These are phyloP conservation scores for Allygus modestus DNA, from an alignment of 2,888 invertebrate species.

Conservation along the genomic window DNA sequence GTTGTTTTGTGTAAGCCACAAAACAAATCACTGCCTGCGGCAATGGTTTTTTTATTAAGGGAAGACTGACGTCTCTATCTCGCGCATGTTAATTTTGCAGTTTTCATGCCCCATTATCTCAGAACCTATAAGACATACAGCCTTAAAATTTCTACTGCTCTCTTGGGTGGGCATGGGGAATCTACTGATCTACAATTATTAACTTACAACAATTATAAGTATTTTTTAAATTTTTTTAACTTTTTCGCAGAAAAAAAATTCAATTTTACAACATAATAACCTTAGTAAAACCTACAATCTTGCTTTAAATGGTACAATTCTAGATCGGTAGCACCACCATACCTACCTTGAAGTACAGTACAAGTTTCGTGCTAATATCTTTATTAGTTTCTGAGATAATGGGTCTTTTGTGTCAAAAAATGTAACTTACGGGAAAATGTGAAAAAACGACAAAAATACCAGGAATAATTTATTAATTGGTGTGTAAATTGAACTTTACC, in stretches of 20 bases:
- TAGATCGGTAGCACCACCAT: constrained; percentile 21
- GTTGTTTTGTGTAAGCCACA: too few relatives aligned
- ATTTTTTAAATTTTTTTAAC: neutral
- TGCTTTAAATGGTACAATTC: constrained; percentile 17
- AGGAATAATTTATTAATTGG: constrained; percentile 6
- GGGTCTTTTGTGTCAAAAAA: constrained; percentile 17
- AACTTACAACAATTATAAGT: constrained; percentile 4
- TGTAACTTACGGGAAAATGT: constrained; percentile 13
- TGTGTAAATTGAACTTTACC: constrained; percentile 2
- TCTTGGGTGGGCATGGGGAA: constrained; percentile 7
- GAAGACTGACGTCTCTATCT: constrained; percentile 10
- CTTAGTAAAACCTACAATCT: constrained; percentile 27
- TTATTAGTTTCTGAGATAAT: constrained; percentile 46
- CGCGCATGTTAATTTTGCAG: neutral
- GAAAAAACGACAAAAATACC: constrained; percentile 23
- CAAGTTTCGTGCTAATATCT: constrained; percentile 44
- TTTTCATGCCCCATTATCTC: constrained; percentile 23
- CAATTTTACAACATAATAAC: neutral
- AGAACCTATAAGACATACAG: neutral
- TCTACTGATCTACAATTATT: neutral
- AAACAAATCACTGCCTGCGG: too few relatives aligned
- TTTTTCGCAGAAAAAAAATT: constrained; percentile 7
- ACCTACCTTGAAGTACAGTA: neutral
- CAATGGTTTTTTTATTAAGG: too few relatives aligned
- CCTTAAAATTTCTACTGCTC: neutral